phyloP scores from a whole-genome alignment of 1,140 invertebrate genomes.

The Heliconius eleuchia region DNA sequence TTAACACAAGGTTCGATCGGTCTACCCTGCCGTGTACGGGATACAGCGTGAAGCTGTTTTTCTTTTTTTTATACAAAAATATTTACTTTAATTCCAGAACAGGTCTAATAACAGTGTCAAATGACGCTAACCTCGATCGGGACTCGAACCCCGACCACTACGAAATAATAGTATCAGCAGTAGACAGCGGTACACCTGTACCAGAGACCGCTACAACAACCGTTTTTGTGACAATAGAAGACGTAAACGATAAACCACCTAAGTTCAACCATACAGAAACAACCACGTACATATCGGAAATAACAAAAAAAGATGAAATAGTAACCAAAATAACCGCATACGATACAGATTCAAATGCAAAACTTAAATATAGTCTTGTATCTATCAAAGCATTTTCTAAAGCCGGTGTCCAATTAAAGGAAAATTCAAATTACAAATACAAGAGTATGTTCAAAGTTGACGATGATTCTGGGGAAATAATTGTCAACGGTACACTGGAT shows the following conservation, averaged over 20 bases:
- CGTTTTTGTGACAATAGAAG: constrained; percentile 87
- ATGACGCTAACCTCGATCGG: constrained; percentile 87
- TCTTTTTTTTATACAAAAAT: too few relatives aligned
- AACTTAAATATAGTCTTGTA: constrained; percentile 86
- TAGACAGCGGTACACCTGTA: constrained; percentile 88
- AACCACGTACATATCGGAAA: constrained; percentile 86
- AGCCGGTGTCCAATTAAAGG: constrained; percentile 86
- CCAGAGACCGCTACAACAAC: constrained; percentile 89
- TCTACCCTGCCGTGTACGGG: too few relatives aligned
- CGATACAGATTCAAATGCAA: constrained; percentile 87
- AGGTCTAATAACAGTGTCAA: constrained; percentile 88
- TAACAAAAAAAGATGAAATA: constrained; percentile 84
- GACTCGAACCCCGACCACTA: constrained; percentile 86
- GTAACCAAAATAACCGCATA: constrained; percentile 85
- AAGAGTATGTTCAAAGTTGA: constrained; percentile 88
- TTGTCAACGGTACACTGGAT: constrained; percentile 86
- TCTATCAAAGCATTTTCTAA: constrained; percentile 88
- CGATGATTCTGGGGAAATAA: constrained; percentile 85
- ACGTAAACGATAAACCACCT: constrained; percentile 93
- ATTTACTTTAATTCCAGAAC: constrained; percentile 74
- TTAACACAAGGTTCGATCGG: too few relatives aligned
- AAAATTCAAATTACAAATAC: constrained; percentile 84
- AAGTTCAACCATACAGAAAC: constrained; percentile 85
- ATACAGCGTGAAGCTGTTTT: too few relatives aligned
- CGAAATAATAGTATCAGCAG: constrained; percentile 86